Percentiles rank a stretch among this genome's conserved stretches.
phyloP scores from a whole-genome alignment of 2,113 vertebrate genomes.

The Sander vitreus region DNA sequence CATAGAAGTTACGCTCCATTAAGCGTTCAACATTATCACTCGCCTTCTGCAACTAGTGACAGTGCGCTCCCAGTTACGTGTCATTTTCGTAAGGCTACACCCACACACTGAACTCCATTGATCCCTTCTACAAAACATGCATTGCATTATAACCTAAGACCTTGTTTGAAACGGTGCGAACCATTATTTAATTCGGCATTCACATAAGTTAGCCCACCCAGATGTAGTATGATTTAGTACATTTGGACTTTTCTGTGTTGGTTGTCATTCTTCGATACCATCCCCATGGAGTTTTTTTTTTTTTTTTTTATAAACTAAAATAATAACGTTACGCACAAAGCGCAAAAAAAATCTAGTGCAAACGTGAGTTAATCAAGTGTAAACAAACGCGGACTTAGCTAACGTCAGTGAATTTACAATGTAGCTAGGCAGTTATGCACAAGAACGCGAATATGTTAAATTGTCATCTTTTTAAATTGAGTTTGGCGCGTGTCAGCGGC shows the following conservation, averaged over 20 bases:
- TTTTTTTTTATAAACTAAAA: too few species aligned
- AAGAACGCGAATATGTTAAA: background rate
- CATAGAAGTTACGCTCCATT: background rate
- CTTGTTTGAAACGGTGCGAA: fast-evolving
- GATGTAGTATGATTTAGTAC: background rate
- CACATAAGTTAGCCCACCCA: too few species aligned
- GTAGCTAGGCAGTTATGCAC: background rate
- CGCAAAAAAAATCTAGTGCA: background rate
- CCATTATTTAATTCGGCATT: background rate
- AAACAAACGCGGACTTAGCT: background rate
- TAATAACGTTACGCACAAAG: too few species aligned
- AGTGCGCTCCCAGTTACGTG: background rate
- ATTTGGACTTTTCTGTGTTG: background rate
- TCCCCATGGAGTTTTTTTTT: too few species aligned
- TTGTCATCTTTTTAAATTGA: background rate
- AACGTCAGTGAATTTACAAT: too few species aligned
- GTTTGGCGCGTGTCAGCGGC: background rate
- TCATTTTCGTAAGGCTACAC: background rate
- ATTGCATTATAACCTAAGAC: fast-evolving
- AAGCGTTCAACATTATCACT: background rate
- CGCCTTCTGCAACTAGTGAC: background rate
- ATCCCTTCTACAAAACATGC: background rate
- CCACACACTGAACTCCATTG: background rate
- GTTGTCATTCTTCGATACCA: background rate
- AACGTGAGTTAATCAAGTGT: background rate